phyloP scores from a whole-genome alignment of 2,888 invertebrate genomes.

The Athalia circularis region DNA sequence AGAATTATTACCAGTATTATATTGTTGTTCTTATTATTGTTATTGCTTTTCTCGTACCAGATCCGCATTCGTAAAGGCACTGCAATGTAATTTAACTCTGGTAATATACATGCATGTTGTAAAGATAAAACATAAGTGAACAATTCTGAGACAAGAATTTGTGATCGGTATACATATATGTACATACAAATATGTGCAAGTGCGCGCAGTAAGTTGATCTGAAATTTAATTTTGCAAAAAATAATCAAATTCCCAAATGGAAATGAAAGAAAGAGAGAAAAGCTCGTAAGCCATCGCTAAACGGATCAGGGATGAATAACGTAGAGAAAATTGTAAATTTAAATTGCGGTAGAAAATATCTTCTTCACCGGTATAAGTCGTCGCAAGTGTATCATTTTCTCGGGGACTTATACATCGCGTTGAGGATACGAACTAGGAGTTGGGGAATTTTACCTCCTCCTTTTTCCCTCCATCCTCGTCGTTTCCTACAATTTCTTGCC shows the following conservation, averaged over 20 bases:
- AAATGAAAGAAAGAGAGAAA: no score
- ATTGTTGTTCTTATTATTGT: neutral
- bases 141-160: no score
- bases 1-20: constrained; percentile 9
- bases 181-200: no score
- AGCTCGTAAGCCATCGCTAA: neutral
- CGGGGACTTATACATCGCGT: neutral
- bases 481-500: neutral
- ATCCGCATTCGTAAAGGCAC: neutral
- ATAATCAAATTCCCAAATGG: no score
- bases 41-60: constrained; percentile 26
- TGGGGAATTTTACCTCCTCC: neutral
- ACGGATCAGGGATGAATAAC: neutral
- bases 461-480: neutral
- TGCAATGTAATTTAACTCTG: neutral
- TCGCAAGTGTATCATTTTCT: constrained; percentile 28
- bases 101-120: no score
- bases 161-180: no score
- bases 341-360: neutral
- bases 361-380: neutral
- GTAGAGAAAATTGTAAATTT: neutral
- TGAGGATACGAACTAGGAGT: neutral
- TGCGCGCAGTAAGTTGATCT: no score
- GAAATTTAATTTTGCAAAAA: no score
- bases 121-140: no score